Conservation (phyloP, 2,888 invertebrate species). For the Neuroscelio doddi region DNA sequence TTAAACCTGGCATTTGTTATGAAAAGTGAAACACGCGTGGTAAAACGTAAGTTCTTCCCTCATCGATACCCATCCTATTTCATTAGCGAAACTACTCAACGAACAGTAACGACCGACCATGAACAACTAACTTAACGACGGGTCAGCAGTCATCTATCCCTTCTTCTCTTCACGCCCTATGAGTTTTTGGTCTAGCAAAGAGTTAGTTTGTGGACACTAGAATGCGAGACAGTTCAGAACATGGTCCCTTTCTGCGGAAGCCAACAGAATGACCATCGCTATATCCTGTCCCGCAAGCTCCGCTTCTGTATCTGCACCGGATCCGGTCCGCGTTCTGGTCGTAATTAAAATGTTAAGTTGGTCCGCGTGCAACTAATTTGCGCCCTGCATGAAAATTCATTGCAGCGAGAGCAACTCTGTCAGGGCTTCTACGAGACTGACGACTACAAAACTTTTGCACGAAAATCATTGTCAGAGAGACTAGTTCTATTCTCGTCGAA, state of each 20-base stretch:
- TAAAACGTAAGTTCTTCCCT: constrained; percentile 46
- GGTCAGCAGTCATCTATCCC: constrained; percentile 66
- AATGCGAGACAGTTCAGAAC: constrained; percentile 56
- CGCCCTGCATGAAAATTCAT: constrained; percentile 46
- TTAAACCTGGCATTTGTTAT: constrained; percentile 34
- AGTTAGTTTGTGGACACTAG: constrained; percentile 63
- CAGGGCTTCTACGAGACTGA: too few relatives aligned
- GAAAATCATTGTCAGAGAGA: constrained; percentile 4
- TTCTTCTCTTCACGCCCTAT: constrained; percentile 30
- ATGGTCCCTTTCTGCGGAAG: constrained; percentile 38
- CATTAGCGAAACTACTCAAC: constrained; percentile 66
- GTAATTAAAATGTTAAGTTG: constrained; percentile 67
- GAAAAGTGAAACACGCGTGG: constrained; percentile 23
- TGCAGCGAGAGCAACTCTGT: constrained; percentile 28
- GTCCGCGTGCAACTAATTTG: constrained; percentile 57
- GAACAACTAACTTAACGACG: constrained; percentile 67
- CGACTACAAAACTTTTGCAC: constrained; percentile 8
- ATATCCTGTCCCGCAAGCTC: constrained; percentile 23
- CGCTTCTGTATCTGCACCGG: constrained; percentile 34
- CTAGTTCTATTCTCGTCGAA: too few relatives aligned
- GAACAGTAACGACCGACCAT: constrained; percentile 57
- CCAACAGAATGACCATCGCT: constrained; percentile 38
- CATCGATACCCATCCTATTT: constrained; percentile 54
- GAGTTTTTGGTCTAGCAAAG: constrained; percentile 37
- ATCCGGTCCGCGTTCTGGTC: constrained; percentile 43